phyloP scores from a whole-genome alignment of 2,113 vertebrate genomes.

The Baryphthengus martii region DNA sequence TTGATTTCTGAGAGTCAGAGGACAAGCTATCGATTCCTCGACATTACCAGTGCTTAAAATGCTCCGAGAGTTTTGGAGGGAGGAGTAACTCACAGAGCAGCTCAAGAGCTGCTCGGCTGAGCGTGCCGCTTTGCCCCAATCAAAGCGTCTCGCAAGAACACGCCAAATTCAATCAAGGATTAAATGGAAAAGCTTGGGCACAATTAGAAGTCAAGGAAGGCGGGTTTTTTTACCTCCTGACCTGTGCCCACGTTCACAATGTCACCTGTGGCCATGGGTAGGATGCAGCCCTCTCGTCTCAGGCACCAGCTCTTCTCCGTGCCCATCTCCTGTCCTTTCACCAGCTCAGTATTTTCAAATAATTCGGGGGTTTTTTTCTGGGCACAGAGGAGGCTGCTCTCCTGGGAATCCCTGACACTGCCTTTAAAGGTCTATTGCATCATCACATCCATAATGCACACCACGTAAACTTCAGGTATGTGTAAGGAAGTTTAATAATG shows the following conservation, averaged over 20 bases:
- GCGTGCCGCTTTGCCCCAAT: rapidly evolving
- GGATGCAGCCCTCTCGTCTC: neutral
- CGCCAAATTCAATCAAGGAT: neutral
- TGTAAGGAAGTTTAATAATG: rapidly evolving
- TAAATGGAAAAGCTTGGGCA: neutral
- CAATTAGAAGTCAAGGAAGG: neutral
- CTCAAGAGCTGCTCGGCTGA: neutral
- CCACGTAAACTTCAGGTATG: rapidly evolving
- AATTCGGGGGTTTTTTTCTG: neutral
- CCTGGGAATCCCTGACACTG: neutral
- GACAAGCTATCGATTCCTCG: neutral
- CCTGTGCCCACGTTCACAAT: rapidly evolving
- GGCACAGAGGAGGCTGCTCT: neutral
- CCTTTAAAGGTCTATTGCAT: neutral
- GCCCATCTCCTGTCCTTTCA: neutral
- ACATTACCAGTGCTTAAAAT: neutral
- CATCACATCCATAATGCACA: rapidly evolving
- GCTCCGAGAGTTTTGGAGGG: neutral
- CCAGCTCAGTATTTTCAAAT: neutral
- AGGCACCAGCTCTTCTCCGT: neutral
- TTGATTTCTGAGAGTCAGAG: neutral
- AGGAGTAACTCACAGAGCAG: neutral
- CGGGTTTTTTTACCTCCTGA: neutral
- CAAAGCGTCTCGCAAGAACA: neutral
- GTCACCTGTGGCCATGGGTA: rapidly evolving